phyloP scores from a whole-genome alignment of 2,888 invertebrate species.

The Lycophotia porphyrea region DNA sequence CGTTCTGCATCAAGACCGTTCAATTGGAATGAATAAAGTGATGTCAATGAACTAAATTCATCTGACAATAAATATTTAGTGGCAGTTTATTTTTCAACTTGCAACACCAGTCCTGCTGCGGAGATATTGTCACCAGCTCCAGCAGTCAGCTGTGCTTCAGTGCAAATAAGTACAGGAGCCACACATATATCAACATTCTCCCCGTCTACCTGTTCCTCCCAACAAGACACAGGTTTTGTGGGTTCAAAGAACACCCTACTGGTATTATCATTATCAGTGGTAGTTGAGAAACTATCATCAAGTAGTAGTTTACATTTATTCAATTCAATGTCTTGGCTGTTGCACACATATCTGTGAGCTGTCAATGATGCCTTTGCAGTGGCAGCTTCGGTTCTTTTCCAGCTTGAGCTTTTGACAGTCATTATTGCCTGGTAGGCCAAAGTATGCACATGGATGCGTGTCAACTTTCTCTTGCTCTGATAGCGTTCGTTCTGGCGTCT shows the following conservation, averaged over 20 bases:
- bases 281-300: conserved; percentile 95
- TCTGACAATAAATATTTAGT: conserved; percentile 39
- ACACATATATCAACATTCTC: conserved; percentile 93
- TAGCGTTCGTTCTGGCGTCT: conserved; percentile 83
- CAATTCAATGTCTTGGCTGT: conserved; percentile 90
- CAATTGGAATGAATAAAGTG: conserved; percentile 64
- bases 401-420: conserved; percentile 92
- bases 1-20: no score
- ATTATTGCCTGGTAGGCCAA: conserved; percentile 96
- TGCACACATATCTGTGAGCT: conserved; percentile 95
- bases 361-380: conserved; percentile 95
- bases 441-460: conserved; percentile 96
- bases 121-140: conserved; percentile 97
- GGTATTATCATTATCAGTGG: conserved; percentile 87
- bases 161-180: conserved; percentile 96
- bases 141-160: conserved; percentile 94
- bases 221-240: conserved; percentile 94
- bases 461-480: conserved; percentile 90
- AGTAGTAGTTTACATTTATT: conserved; percentile 91
- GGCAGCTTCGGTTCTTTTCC: conserved; percentile 95
- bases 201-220: conserved; percentile 92
- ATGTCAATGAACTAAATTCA: conserved; percentile 49
- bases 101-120: conserved; percentile 95
- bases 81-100: conserved; percentile 87
- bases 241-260: conserved; percentile 92